phyloP scores from a whole-genome alignment of 2,113 vertebrate genomes.

The Eulemur rufifrons region DNA sequence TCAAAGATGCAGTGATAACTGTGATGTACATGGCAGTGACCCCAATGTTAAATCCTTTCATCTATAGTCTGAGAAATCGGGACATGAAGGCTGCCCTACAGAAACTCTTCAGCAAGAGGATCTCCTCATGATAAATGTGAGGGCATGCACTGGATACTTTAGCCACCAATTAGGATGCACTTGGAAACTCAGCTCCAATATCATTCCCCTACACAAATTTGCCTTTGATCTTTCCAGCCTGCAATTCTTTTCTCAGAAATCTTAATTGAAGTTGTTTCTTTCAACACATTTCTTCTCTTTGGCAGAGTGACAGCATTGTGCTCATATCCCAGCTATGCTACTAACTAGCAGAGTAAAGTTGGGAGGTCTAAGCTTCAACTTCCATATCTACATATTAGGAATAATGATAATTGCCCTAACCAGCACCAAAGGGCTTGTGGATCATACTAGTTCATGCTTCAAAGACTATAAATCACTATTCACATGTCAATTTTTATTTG shows the following conservation, averaged over 20 bases:
- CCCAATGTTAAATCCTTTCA: constrained; percentile 79
- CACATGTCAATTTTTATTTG: background rate
- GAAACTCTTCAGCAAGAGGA: background rate
- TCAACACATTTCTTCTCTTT: background rate
- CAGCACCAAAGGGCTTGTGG: background rate
- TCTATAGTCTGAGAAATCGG: constrained; percentile 75
- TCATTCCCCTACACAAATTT: background rate
- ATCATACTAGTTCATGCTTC: background rate
- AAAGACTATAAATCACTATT: background rate
- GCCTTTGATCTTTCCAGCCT: background rate
- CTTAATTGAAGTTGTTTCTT: background rate
- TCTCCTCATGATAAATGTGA: background rate
- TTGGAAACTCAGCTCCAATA: background rate
- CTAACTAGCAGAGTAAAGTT: background rate
- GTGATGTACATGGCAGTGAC: constrained; percentile 74
- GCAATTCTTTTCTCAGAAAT: background rate
- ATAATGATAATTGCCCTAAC: background rate
- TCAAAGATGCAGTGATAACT: constrained; percentile 62
- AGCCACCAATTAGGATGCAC: background rate
- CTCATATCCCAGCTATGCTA: background rate
- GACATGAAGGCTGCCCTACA: constrained; percentile 68
- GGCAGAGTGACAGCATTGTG: background rate
- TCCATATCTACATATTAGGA: background rate
- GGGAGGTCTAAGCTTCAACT: background rate
- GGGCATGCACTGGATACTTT: background rate